Conservation (phyloP, 2,888 invertebrate species). For the Xylota sylvarum region DNA sequence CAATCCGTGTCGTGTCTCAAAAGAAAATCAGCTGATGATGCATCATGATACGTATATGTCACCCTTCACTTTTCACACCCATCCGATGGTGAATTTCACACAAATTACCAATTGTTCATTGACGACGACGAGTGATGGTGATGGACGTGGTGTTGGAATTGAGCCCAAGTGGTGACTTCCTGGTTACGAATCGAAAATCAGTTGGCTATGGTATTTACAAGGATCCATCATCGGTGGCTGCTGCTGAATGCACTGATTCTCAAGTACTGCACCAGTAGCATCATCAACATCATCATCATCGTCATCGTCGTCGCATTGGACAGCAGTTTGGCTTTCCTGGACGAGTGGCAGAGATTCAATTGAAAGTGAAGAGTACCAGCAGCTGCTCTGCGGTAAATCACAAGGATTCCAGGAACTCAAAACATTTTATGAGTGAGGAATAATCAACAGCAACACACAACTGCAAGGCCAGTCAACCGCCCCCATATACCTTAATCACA, state of each 20-base stretch:
- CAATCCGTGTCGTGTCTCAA: slow-evolving; percentile 65
- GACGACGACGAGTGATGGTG: slow-evolving; percentile 23
- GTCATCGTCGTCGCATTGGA: slow-evolving; percentile 29
- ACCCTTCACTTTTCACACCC: slow-evolving; percentile 26
- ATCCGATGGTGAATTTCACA: slow-evolving; percentile 46
- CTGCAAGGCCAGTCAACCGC: slow-evolving; percentile 29
- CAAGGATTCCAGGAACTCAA: slow-evolving; percentile 43
- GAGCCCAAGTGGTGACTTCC: slow-evolving; percentile 72
- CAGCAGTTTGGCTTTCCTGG: slow-evolving; percentile 51
- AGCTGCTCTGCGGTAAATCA: slow-evolving; percentile 32
- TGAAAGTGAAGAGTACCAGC: slow-evolving; percentile 44
- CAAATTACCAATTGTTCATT: slow-evolving; percentile 76
- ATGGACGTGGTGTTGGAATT: slow-evolving; percentile 35
- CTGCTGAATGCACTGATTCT: slow-evolving; percentile 72
- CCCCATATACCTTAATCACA: slow-evolving; percentile 4
- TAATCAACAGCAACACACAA: slow-evolving; percentile 40
- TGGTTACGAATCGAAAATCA: slow-evolving; percentile 76
- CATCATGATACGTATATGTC: slow-evolving; percentile 66
- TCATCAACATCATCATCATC: slow-evolving; percentile 61
- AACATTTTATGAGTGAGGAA: slow-evolving; percentile 43
- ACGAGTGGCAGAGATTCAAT: slow-evolving; percentile 61
- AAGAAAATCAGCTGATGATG: slow-evolving; percentile 76
- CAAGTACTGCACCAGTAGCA: slow-evolving; percentile 58
- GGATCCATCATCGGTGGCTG: slow-evolving; percentile 45
- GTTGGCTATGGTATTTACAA: slow-evolving; percentile 59